Conservation (phyloP, 1,140 invertebrate species). For the Mactra quadrangularis region DNA sequence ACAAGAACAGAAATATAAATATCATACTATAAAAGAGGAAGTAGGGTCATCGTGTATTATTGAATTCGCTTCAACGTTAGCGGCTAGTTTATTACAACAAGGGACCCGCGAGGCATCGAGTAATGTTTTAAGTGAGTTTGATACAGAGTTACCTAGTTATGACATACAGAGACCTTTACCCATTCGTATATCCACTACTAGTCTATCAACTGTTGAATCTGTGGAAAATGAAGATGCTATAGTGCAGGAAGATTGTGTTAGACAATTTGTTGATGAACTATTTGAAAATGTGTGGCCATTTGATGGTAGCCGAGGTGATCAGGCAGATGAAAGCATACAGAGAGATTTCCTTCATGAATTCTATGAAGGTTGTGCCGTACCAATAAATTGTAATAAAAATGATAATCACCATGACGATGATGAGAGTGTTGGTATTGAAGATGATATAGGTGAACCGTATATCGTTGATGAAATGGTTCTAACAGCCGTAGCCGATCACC, state of each 20-base stretch:
- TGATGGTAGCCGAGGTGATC: background rate
- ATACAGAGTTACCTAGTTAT: background rate
- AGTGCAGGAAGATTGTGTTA: constrained; percentile 18
- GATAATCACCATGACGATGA: background rate
- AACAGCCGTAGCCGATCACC: constrained; percentile 31
- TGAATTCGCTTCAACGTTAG: constrained; percentile 75
- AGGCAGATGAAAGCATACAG: no score
- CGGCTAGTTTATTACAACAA: constrained; percentile 67
- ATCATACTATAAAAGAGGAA: constrained; percentile 79
- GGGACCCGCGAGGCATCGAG: constrained; percentile 58
- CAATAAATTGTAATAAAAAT: background rate
- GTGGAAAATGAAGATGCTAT: constrained; percentile 28
- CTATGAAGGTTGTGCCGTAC: background rate
- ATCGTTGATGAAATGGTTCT: constrained; percentile 36
- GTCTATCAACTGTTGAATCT: constrained; percentile 16
- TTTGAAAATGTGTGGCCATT: constrained; percentile 53
- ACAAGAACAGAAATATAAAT: constrained; percentile 69
- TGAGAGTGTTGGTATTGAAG: background rate
- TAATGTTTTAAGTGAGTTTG: background rate
- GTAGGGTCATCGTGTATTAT: constrained; percentile 56
- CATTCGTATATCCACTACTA: constrained; percentile 18
- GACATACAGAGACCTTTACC: constrained; percentile 22
- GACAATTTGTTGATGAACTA: constrained; percentile 41
- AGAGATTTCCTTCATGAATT: background rate
- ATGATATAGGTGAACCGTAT: background rate